These are phyloP conservation scores for Echiichthys vipera DNA, from an alignment of 2,797 vertebrate genomes.

Conservation along the genomic window DNA sequence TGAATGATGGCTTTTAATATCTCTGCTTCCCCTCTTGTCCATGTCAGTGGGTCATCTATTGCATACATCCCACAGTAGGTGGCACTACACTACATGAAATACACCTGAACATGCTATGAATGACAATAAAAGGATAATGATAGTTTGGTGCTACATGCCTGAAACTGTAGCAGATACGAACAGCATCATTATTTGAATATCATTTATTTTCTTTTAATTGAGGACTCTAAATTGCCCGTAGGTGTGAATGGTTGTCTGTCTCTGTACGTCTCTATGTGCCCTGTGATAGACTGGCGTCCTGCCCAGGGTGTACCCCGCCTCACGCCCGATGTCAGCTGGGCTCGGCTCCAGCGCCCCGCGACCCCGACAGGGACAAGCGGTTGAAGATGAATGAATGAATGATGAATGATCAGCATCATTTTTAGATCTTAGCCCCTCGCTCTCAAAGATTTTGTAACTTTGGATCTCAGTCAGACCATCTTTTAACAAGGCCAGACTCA, in stretches of 20 bases:
- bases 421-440: neutral
- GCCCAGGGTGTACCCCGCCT: too few species aligned
- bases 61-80: constrained; percentile 39
- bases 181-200: neutral
- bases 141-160: neutral
- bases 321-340: too few species aligned
- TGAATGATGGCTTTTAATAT: constrained; percentile 29
- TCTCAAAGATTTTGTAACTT: constrained; percentile 11
- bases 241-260: too few species aligned
- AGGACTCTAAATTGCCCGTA: too few species aligned
- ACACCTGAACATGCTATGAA: neutral
- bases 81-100: constrained; percentile 50
- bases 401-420: neutral
- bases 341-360: too few species aligned
- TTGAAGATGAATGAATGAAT: too few species aligned
- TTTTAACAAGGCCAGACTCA: constrained; percentile 53
- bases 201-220: too few species aligned
- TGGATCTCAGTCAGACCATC: constrained; percentile 39
- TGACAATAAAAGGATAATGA: neutral
- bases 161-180: neutral
- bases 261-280: too few species aligned
- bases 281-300: too few species aligned
- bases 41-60: constrained; percentile 43
- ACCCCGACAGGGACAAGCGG: too few species aligned
- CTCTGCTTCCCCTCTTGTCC: neutral